Evolutionary conservation across 2,888 invertebrate genomes (phyloP).

Genomic region (Tipula unca): DNA sequence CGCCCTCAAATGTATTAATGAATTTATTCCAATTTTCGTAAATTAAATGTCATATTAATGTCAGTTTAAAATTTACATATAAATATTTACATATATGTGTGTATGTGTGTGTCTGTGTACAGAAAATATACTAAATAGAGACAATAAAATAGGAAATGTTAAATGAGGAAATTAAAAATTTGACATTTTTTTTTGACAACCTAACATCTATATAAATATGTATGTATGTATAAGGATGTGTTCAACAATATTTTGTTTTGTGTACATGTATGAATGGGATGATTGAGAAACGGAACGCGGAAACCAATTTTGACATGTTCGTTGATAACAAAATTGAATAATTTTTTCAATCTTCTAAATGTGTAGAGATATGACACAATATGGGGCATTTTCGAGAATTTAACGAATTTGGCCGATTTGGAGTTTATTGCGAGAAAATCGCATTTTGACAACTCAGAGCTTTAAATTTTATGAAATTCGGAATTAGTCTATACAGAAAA

Average conservation of each 20-base stretch:
- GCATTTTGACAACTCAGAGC: no score
- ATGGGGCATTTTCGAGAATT: no score
- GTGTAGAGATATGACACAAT: no score
- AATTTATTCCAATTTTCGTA: not conserved
- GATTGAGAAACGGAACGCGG: not conserved
- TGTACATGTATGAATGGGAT: not conserved
- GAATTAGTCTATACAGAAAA: no score
- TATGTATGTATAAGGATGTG: not conserved
- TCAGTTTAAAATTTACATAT: constrained; percentile 3
- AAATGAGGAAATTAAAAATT: not conserved
- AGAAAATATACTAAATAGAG: not conserved
- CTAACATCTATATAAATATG: not conserved
- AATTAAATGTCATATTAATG: constrained; percentile 8
- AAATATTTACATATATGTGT: not conserved
- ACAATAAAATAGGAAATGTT: not conserved
- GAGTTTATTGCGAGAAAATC: no score
- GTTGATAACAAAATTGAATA: not conserved
- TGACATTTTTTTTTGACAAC: constrained; percentile 2
- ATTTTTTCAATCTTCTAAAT: not conserved
- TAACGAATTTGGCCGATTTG: no score
- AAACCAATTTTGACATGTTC: not conserved
- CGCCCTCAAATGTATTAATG: not conserved
- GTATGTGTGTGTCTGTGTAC: not conserved
- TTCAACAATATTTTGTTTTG: not conserved
- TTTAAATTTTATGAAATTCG: no score